Evolutionary conservation across 1,140 invertebrate genomes (phyloP).

Genomic region (Aphis gossypii): DNA sequence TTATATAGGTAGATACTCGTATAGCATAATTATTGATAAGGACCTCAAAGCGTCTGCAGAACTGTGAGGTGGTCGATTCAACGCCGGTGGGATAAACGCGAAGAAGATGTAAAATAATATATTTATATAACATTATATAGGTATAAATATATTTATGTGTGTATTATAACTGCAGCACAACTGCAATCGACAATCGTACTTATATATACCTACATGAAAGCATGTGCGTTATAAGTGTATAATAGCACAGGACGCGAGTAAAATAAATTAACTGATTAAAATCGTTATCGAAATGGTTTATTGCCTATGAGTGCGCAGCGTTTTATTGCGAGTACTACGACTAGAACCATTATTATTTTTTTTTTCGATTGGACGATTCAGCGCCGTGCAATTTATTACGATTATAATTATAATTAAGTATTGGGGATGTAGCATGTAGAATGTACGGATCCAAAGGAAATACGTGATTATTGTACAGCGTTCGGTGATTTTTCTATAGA

Average conservation of each 20-base stretch:
- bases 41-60: neutral
- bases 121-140: neutral
- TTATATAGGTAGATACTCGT: neutral
- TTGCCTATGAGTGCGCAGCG: neutral
- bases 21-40: neutral
- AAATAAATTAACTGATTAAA: slow-evolving; percentile 42
- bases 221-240: neutral
- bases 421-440: neutral
- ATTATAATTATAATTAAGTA: neutral
- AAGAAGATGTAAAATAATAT: slow-evolving; percentile 28
- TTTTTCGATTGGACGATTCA: neutral
- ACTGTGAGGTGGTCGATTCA: slow-evolving; percentile 23
- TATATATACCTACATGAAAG: neutral
- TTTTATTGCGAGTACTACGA: neutral
- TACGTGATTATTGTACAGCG: neutral
- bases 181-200: neutral
- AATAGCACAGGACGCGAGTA: neutral
- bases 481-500: neutral
- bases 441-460: neutral
- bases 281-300: slow-evolving; percentile 46
- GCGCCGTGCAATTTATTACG: neutral
- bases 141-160: too few relatives aligned
- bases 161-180: neutral
- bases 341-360: neutral
- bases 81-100: slow-evolving; percentile 33